These are phyloP conservation scores for Holacanthus passer DNA, from an alignment of 2,113 vertebrate species.

Conservation along the genomic window DNA sequence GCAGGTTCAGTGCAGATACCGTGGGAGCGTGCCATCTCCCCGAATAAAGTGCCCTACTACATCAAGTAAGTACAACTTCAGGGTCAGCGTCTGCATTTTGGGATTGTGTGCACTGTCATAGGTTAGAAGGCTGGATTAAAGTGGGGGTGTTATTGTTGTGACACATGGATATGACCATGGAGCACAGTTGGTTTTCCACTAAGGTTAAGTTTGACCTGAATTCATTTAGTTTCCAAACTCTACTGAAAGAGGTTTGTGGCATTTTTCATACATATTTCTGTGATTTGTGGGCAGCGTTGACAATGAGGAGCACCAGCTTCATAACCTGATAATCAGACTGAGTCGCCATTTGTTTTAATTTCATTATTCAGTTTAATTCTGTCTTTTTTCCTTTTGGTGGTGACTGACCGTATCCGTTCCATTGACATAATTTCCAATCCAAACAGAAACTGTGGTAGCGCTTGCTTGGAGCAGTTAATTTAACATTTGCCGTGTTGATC, in stretches of 20 bases:
- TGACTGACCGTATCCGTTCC: background rate
- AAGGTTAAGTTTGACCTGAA: background rate
- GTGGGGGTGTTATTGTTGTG: background rate
- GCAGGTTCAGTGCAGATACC: constrained; percentile 97
- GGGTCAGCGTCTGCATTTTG: constrained; percentile 10
- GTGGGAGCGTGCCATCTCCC: constrained; percentile 98
- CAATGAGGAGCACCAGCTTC: too few relatives aligned
- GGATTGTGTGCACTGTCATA: constrained; percentile 2
- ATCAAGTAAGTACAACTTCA: constrained; percentile 92
- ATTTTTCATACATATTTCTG: background rate
- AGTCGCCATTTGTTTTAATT: background rate
- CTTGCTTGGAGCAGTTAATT: background rate
- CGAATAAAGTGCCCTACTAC: constrained; percentile 99
- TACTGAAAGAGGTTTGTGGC: background rate
- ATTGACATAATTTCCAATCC: background rate
- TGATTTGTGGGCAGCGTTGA: too few relatives aligned
- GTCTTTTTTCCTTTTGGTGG: background rate
- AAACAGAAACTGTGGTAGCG: background rate
- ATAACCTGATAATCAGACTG: background rate
- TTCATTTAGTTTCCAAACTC: background rate
- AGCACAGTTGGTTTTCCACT: background rate
- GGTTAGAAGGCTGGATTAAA: constrained; percentile 1
- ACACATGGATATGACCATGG: background rate
- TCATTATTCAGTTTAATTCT: background rate
- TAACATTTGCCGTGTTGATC: background rate